Evolutionary conservation across 2,113 vertebrate species (phyloP).

Genomic region (Grallaria varia): DNA sequence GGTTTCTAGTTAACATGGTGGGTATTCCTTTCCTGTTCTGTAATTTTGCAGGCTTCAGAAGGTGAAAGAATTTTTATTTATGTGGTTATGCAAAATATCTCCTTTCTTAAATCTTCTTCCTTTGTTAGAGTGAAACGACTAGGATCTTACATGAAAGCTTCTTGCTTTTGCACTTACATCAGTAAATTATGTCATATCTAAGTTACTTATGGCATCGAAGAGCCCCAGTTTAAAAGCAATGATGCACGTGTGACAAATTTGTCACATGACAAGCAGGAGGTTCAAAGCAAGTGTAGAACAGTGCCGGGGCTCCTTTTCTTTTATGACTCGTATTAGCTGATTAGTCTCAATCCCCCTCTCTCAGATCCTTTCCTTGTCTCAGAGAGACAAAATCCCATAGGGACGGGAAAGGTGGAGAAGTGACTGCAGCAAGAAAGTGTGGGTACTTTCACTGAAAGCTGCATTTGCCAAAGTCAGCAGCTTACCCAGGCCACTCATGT

Average conservation of each 20-base stretch:
- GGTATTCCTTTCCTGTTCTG: background rate
- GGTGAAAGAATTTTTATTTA: background rate
- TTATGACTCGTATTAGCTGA: background rate
- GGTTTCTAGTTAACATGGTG: background rate
- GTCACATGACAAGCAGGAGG: background rate
- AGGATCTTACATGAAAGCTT: background rate
- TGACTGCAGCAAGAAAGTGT: fast-evolving
- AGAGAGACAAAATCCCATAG: background rate
- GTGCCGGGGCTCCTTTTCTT: background rate
- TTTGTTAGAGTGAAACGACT: fast-evolving
- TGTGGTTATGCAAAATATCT: background rate
- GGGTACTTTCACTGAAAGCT: background rate
- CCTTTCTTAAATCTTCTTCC: background rate
- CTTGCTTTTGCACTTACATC: background rate
- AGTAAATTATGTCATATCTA: background rate
- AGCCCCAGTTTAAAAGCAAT: background rate
- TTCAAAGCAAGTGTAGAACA: background rate
- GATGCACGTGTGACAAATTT: background rate
- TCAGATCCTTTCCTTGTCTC: background rate
- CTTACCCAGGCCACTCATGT: background rate
- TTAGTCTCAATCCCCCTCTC: background rate
- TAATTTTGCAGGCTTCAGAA: background rate
- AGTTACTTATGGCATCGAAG: background rate
- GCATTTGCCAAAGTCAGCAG: background rate
- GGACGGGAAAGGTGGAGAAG: background rate